Conservation (phyloP, 2,797 vertebrate genomes). For the Fringilla coelebs region DNA sequence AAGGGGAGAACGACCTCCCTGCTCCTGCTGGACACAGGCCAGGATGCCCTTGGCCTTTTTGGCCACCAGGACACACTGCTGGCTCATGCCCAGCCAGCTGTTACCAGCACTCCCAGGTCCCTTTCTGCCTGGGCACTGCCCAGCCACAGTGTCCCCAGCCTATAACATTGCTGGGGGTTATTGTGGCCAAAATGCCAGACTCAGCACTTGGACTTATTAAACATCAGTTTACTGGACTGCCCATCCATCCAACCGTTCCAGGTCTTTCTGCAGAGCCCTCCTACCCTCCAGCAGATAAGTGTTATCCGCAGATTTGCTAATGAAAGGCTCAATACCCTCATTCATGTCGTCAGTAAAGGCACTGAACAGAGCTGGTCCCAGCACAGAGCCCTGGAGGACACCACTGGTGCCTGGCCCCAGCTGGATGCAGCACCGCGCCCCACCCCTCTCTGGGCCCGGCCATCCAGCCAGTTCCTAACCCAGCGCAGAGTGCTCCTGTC, state of each 20-base stretch:
- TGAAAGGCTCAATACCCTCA: too few relatives aligned
- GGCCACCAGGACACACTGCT: neutral
- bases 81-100: neutral
- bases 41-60: neutral
- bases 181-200: neutral
- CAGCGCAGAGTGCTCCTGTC: neutral
- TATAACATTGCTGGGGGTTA: neutral
- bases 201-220: neutral
- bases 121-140: neutral
- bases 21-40: neutral
- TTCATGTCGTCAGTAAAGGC: neutral
- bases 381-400: neutral
- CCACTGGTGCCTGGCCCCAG: neutral
- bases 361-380: neutral
- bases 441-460: neutral
- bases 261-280: neutral
- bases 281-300: neutral
- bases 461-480: too few relatives aligned
- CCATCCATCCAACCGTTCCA: neutral
- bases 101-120: accelerated
- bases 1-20: neutral
- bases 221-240: neutral
- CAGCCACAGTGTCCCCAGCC: neutral
- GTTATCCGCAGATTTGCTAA: neutral
- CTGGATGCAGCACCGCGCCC: too few relatives aligned